phyloP scores from a whole-genome alignment of 2,888 invertebrate species.

The Mactromeris polynyma region DNA sequence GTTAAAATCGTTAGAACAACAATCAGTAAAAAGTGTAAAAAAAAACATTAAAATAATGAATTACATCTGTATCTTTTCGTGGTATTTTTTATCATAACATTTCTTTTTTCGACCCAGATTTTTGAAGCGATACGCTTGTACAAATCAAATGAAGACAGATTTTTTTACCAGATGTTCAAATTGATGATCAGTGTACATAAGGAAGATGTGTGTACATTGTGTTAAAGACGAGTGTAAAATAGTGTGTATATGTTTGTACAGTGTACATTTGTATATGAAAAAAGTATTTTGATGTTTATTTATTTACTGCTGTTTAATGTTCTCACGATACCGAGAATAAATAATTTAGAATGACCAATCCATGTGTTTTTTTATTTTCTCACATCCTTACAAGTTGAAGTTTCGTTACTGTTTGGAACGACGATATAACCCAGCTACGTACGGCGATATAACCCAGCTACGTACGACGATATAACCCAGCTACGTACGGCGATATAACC shows the following conservation, averaged over 20 bases:
- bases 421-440: no score
- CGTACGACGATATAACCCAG: no score
- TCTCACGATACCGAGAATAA: slow-evolving; percentile 1
- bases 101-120: no score
- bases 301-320: slow-evolving; percentile 12
- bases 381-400: not conserved
- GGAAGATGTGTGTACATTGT: not conserved
- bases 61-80: not conserved
- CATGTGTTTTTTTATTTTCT: slow-evolving; percentile 1
- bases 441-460: no score
- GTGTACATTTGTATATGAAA: not conserved
- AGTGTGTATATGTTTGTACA: not conserved
- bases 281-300: slow-evolving; percentile 10
- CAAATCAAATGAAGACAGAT: no score
- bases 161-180: no score
- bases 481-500: no score
- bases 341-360: not conserved
- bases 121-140: no score
- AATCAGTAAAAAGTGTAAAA: not conserved
- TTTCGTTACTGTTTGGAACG: no score
- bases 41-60: no score
- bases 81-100: no score
- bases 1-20: not conserved
- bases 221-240: not conserved
- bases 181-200: no score